Evolutionary conservation across 2,113 vertebrate genomes (phyloP).

Genomic region (Odontophorus gujanensis): DNA sequence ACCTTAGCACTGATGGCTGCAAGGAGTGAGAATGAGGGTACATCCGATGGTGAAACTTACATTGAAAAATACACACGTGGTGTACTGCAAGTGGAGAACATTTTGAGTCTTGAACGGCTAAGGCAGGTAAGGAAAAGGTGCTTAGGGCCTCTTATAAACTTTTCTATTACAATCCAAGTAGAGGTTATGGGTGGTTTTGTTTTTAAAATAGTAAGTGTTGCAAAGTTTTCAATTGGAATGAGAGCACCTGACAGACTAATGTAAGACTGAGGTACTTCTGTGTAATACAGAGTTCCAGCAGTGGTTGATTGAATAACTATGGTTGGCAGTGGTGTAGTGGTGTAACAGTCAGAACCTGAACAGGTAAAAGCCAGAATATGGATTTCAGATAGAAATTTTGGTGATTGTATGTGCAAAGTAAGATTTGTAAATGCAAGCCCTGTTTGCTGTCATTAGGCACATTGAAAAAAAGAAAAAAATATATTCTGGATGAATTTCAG

Average conservation of each 20-base stretch:
- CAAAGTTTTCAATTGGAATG: not conserved
- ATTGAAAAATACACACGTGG: constrained; percentile 95
- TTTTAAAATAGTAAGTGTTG: not conserved
- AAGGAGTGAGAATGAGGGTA: constrained; percentile 86
- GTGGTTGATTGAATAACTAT: not conserved
- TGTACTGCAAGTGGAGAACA: constrained; percentile 95
- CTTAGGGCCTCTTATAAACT: not conserved
- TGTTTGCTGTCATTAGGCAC: not conserved
- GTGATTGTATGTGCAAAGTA: not conserved
- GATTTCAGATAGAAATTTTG: not conserved
- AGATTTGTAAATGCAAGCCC: not conserved
- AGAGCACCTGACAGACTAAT: rapidly evolving
- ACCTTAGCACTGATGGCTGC: constrained; percentile 96
- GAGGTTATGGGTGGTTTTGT: not conserved
- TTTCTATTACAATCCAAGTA: not conserved
- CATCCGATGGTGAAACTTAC: constrained; percentile 90
- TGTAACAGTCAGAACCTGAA: not conserved
- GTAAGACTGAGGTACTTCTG: not conserved
- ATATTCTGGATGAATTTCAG: not conserved
- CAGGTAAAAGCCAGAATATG: not conserved
- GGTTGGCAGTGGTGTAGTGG: not conserved
- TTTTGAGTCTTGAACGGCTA: constrained; percentile 92
- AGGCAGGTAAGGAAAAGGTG: constrained; percentile 81
- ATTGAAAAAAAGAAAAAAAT: not conserved
- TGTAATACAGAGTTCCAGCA: not conserved